Base-by-base conservation (phyloP, 2,888 invertebrate genomes). In the Apantesis nais region DNA sequence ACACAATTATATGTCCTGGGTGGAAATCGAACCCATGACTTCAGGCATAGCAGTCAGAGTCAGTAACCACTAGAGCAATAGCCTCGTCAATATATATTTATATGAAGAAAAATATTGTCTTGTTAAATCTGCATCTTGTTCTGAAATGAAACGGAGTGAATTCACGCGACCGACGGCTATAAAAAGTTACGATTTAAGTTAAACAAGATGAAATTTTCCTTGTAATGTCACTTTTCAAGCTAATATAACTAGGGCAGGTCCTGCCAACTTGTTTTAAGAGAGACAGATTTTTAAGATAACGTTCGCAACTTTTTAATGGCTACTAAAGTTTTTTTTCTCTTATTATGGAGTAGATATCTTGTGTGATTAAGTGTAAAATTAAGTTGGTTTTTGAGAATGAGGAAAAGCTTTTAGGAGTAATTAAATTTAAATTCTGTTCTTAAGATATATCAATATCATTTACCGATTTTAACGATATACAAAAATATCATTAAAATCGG, bases 111-210 rank as follows among this genome's bases (percentile, higher is more conserved):
- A 75, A 71, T 76, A 72, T 74, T 75, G 71, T 80, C 67, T 76
- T 60, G 63, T 74, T 72, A 71, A 71, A 72, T 78, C 73, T 77
- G 70, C 75, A 73, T 77, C 71, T 76, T 72, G 68, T 78, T 73
- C 71, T 71, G 72, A 78, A 78, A 68, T 72, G 75, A 72, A 68
- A 81, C 81, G 77, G 77, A 78, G 78, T 79, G 81, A 83, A 83
- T 84, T 83, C 83, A 78, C 74, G 83, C 83, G 78, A 82, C 83
- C 81, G 75, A 78, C 76, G 74, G 83, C 83, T 79, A 85, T 88
- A 88, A 90, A 90, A 89, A 88, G 85, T 87, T 85, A 88, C 86
- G 88, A 85, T 86, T 85, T 82, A 87, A 90, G 85, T 89, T 88
- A 84, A 89, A 88, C 85, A 86, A 88, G 88, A 87, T 86, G 83